Percentiles rank a stretch among this genome's conserved stretches.
Evolutionary conservation across 2,797 vertebrate genomes (phyloP).

Genomic region (Sebastes taczanowskii): DNA sequence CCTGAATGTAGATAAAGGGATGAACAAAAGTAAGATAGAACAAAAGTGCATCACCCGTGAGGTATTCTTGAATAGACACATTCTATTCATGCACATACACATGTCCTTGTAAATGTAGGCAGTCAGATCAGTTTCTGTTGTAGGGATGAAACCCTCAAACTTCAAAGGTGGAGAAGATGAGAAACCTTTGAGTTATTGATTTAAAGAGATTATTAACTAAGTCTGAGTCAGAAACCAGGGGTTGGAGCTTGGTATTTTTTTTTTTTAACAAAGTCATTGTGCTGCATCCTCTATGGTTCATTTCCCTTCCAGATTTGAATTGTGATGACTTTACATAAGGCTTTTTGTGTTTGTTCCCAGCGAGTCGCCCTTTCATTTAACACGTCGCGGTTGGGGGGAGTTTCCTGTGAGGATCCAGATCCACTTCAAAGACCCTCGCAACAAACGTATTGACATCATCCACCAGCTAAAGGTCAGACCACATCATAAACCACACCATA

Average conservation of each 20-base stretch:
- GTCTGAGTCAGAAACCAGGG: conserved; percentile 9
- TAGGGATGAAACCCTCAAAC: conserved; percentile 31
- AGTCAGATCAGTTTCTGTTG: conserved; percentile 4
- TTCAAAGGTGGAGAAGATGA: conserved; percentile 44
- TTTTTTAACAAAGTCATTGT: neutral
- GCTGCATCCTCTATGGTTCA: neutral
- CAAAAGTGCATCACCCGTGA: neutral
- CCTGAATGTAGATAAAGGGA: conserved; percentile 34
- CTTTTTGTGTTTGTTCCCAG: conserved; percentile 77
- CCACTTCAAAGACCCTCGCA: conserved; percentile 98
- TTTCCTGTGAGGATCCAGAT: conserved; percentile 99
- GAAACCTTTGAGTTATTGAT: conserved; percentile 43
- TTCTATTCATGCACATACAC: neutral
- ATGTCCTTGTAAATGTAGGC: neutral
- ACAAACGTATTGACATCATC: conserved; percentile 99
- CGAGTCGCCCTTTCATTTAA: conserved; percentile 97
- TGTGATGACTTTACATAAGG: conserved; percentile 40
- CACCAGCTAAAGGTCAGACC: conserved; percentile 95
- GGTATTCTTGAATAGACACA: neutral
- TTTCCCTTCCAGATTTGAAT: neutral
- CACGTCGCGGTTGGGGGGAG: conserved; percentile 97
- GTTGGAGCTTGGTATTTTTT: neutral
- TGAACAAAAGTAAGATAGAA: conserved; percentile 13
- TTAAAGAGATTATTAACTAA: conserved; percentile 38
- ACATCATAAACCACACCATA: neutral